Conservation (phyloP, 2,797 vertebrate genomes). For the Alexandromys oeconomus region DNA sequence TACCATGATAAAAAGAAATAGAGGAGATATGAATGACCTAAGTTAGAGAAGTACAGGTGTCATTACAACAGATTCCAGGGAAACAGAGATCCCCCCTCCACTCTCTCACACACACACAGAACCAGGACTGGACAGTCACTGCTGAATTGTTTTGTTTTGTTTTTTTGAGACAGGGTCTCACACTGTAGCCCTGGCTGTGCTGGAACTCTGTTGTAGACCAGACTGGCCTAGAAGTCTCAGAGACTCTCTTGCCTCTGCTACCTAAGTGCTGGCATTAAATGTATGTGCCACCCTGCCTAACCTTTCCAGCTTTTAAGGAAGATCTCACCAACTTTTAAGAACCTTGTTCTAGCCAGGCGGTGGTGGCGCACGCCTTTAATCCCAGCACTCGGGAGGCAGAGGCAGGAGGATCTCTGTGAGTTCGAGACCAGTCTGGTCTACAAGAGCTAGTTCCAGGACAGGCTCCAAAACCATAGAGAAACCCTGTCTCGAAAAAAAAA, state of each 20-base stretch:
- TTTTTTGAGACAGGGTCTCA: neutral
- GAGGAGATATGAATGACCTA: too few relatives aligned
- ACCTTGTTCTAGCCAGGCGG: neutral
- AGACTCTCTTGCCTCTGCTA: neutral
- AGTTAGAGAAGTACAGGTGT: neutral
- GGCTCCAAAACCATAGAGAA: too few relatives aligned
- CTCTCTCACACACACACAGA: fast-evolving
- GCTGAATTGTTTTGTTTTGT: neutral
- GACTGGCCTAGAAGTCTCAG: neutral
- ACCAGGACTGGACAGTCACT: neutral
- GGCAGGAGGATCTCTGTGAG: too few relatives aligned
- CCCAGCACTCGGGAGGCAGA: too few relatives aligned
- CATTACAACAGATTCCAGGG: too few relatives aligned
- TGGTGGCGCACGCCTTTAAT: too few relatives aligned
- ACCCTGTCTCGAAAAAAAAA: too few relatives aligned
- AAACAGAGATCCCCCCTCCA: too few relatives aligned
- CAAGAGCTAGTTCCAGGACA: too few relatives aligned
- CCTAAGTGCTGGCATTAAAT: neutral
- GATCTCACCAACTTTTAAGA: neutral
- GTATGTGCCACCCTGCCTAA: too few relatives aligned
- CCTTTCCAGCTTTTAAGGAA: neutral
- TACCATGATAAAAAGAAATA: neutral
- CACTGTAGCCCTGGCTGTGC: too few relatives aligned
- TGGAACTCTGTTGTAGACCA: neutral
- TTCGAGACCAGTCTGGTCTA: too few relatives aligned